Base-by-base conservation (phyloP, 2,888 invertebrate genomes). In the Pammene fasciana region DNA sequence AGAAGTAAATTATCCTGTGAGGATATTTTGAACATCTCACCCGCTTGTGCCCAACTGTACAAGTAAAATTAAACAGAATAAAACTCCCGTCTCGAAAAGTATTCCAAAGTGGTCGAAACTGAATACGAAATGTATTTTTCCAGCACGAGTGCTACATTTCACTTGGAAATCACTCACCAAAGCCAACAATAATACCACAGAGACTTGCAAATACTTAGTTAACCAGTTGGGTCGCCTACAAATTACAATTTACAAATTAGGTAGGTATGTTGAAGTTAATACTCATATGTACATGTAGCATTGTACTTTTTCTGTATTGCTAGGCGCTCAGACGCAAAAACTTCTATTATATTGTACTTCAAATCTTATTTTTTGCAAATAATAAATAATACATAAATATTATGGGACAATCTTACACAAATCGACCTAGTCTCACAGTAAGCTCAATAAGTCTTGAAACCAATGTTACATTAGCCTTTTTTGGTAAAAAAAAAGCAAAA, bases 41-140 rank as follows among this genome's bases (percentile, higher is more conserved):
- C 56, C 36, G n/a, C 6, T 14, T 38, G 13, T 34, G n/a, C 18
- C 14, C 36, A 18, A 26, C 11, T n/a, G 2, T 59, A 6, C 26
- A 36, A 41, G 50, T 41, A 8, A 62, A 62, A 62, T 62, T 41
- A 62, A 62, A 34, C 18, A 26, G 10, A 13, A 5, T 10, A 18
- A 46, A 46, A 38, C 13, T 50, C 50, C n/a, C 16, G 2, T 11
- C 54, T 48, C 60, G 9, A 3, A 16, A 60, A 59, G n/a, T 36
- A 36, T 52, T 56, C 34, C 48, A 16, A 52, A 59, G 52, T 64
- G 56, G 34, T 50, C 52, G 43, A 34, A 54, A n/a, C 54, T 54
- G 60, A 67, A 67, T 68, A 50, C 64, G 36, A 52, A 68, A 64
- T 57, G 18, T 68, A 65, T 59, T 68, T 65, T 68, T 56, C 62